Base-by-base conservation (phyloP, 1,140 invertebrate genomes). In the Melipona quadrifasciata region DNA sequence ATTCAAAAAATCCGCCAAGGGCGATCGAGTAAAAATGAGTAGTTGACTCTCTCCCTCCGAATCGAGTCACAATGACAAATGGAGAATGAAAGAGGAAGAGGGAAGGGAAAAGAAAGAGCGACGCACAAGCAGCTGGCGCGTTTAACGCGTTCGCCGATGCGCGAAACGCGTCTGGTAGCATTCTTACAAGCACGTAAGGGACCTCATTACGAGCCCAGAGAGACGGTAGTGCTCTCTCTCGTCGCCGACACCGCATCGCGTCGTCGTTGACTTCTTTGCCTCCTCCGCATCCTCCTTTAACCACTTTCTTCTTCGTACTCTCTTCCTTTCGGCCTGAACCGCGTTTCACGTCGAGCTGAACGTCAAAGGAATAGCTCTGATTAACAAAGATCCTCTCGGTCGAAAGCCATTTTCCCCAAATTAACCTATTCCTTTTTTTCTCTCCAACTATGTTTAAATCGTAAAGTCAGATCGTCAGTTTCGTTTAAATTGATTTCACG, bases 101-200 rank as follows among this genome's bases (percentile, higher is more conserved):
- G 47, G 68, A 34, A 34, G 80, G 81, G 21, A 86, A 72, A 65
- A 86, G 77, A 31, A 64, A 82, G 72, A 71, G 82, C 73, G 78
- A 85, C 82, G 89, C 91, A 91, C 89, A 90, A 70, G 89, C 92
- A 92, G 91, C 92, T 92, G 91, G 86, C 87, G 87, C 82, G 89
- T 90, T 93, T 92, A 93, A 90, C 89, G 91, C 88, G 89, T 91
- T 89, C 90, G 92, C 39, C 90, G 92, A 89, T 91, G 92, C 92
- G 92, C 91, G 90, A 93, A 93, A 92, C 90, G 92, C 91, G 91
- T 89, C 88, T 93, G 91, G 90, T 92, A 87, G 92, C 92, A 91
- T 92, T 93, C 91, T 91, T 92, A 88, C 84, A 73, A 89, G 88
- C 90, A 89, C 87, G 80, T 88, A 84, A 91, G 82, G 87, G 84